Conservation (phyloP, 2,888 invertebrate species). For the Limnephilus lunatus region DNA sequence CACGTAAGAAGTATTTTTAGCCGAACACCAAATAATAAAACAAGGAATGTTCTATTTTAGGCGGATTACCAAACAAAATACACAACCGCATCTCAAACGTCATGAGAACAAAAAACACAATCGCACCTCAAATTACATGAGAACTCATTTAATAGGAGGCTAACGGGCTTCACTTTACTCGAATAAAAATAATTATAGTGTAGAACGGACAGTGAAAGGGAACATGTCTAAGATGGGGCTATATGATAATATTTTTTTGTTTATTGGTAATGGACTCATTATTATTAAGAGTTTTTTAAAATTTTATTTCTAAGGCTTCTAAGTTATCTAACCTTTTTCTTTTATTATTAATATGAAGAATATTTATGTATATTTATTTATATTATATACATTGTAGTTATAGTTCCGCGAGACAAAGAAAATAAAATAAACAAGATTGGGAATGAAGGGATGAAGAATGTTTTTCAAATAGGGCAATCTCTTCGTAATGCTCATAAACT, state of each 20-base stretch:
- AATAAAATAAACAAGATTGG: background rate
- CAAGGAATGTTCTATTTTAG: constrained; percentile 19
- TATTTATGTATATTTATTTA: too few relatives aligned
- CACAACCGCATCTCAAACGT: background rate
- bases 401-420: background rate
- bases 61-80: background rate
- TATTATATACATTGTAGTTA: too few relatives aligned
- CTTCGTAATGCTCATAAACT: background rate
- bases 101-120: constrained; percentile 2
- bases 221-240: too few relatives aligned
- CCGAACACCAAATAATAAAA: constrained; percentile 22
- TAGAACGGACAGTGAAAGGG: background rate
- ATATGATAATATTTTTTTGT: too few relatives aligned
- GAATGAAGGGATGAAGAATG: background rate
- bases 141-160: background rate
- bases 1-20: constrained; percentile 38
- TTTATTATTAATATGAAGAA: too few relatives aligned
- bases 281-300: too few relatives aligned
- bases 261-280: too few relatives aligned
- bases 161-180: background rate
- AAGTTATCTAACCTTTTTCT: too few relatives aligned
- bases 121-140: background rate
- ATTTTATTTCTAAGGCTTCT: too few relatives aligned
- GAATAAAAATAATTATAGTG: background rate
- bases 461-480: background rate